Conservation (phyloP, 37 sponge, comb jelly and placozoan genomes). For the Amphimedon queenslandica region DNA sequence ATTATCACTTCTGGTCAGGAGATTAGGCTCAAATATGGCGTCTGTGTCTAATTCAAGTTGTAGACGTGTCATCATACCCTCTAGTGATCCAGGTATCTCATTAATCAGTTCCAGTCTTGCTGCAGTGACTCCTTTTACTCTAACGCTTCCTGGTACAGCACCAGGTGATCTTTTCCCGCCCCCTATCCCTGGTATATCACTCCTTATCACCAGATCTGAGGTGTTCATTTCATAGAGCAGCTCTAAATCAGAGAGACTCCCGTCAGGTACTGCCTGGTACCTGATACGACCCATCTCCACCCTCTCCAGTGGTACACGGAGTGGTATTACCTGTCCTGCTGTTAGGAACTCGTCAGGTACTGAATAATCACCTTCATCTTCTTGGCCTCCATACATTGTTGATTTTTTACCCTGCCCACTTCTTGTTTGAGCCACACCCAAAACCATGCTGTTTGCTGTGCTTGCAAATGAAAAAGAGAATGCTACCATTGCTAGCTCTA, state of each 20-base stretch:
- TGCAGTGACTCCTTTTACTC: slow-evolving; percentile 30
- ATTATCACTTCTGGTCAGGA: neutral
- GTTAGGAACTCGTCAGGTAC: slow-evolving; percentile 17
- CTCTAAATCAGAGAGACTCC: slow-evolving; percentile 26
- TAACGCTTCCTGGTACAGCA: slow-evolving; percentile 20
- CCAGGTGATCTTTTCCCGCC: no score
- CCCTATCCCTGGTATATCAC: neutral
- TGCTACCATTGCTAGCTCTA: no score
- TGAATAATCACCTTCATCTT: no score
- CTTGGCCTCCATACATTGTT: no score
- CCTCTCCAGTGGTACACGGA: slow-evolving; percentile 40
- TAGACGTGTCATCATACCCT: slow-evolving; percentile 40
- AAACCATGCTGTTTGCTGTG: no score
- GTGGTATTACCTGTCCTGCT: slow-evolving; percentile 18
- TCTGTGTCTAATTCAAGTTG: slow-evolving; percentile 37
- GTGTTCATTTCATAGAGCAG: slow-evolving; percentile 46
- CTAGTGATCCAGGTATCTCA: slow-evolving; percentile 46
- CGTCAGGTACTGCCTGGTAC: neutral
- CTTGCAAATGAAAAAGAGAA: no score
- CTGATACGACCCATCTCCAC: slow-evolving; percentile 25
- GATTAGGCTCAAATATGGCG: neutral
- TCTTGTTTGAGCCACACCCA: no score
- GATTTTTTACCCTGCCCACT: no score
- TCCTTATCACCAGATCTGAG: slow-evolving; percentile 26
- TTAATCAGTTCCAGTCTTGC: slow-evolving; percentile 35